Evolutionary conservation across 1,140 invertebrate species (phyloP).

Genomic region (Neodiprion pinetum): DNA sequence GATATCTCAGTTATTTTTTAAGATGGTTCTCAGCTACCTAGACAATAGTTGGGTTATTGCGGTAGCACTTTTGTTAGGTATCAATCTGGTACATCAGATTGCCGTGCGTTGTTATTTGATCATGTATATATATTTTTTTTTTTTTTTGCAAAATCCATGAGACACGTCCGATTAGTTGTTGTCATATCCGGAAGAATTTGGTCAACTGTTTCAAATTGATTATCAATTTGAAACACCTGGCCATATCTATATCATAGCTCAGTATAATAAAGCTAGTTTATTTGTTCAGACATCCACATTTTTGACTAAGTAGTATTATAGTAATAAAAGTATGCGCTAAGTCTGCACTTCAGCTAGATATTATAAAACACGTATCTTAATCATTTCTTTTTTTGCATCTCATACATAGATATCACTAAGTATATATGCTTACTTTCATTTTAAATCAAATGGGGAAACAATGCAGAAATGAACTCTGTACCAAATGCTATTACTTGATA

Average conservation of each 20-base stretch:
- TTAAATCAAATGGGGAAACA: slow-evolving; percentile 52
- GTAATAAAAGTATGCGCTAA: slow-evolving; percentile 65
- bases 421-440: slow-evolving; percentile 60
- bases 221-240: slow-evolving; percentile 49
- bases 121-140: slow-evolving; percentile 15
- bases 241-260: slow-evolving; percentile 59
- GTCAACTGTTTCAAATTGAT: slow-evolving; percentile 51
- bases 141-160: slow-evolving; percentile 56
- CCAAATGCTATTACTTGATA: slow-evolving; percentile 45
- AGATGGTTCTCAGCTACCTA: slow-evolving; percentile 49
- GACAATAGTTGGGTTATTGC: slow-evolving; percentile 57
- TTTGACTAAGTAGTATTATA: slow-evolving; percentile 64
- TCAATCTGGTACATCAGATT: slow-evolving; percentile 57
- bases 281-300: slow-evolving; percentile 63
- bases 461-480: slow-evolving; percentile 45
- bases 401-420: slow-evolving; percentile 63
- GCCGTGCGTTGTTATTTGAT: slow-evolving; percentile 43
- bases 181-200: slow-evolving; percentile 63
- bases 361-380: slow-evolving; percentile 62
- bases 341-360: slow-evolving; percentile 63
- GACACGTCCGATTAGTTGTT: slow-evolving; percentile 63
- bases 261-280: slow-evolving; percentile 64
- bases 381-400: slow-evolving; percentile 53
- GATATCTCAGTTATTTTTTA: slow-evolving; percentile 58
- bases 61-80: slow-evolving; percentile 54